phyloP scores from a whole-genome alignment of 2,797 vertebrate species.

The Gobio occitaniae region DNA sequence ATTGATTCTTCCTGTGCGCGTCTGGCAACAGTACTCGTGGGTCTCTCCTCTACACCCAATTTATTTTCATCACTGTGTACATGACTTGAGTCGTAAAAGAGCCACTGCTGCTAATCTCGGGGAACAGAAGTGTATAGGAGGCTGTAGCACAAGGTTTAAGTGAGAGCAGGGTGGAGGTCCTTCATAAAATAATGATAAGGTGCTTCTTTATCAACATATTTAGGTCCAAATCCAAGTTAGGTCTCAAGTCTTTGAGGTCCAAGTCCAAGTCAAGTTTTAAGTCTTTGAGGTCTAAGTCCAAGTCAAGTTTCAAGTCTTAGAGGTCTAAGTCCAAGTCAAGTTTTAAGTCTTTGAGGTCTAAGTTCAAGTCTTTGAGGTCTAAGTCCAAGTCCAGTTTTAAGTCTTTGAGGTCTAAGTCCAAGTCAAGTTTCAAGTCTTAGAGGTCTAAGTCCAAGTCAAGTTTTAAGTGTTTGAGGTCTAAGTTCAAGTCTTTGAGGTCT shows the following conservation, averaged over 20 bases:
- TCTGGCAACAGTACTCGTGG: conserved; percentile 41
- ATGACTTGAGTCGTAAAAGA: conserved; percentile 58
- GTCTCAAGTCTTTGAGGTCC: too few relatives aligned
- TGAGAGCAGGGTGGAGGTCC: neutral
- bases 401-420: too few relatives aligned
- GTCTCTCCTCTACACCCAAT: conserved; percentile 53
- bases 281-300: too few relatives aligned
- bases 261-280: too few relatives aligned
- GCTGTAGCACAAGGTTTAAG: neutral
- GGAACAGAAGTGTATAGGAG: neutral
- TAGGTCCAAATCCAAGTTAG: too few relatives aligned
- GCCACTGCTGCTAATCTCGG: conserved; percentile 37
- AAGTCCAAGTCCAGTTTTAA: neutral
- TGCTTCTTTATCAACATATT: neutral
- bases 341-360: too few relatives aligned
- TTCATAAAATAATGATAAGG: neutral
- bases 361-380: neutral
- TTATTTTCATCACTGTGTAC: conserved; percentile 58
- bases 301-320: too few relatives aligned
- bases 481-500: too few relatives aligned
- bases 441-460: too few relatives aligned
- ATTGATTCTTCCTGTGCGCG: conserved; percentile 52
- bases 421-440: too few relatives aligned
- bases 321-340: too few relatives aligned
- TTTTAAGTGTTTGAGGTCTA: neutral